Evolutionary conservation across 2,888 invertebrate genomes (phyloP).

Genomic region (Orchesella flavescens): DNA sequence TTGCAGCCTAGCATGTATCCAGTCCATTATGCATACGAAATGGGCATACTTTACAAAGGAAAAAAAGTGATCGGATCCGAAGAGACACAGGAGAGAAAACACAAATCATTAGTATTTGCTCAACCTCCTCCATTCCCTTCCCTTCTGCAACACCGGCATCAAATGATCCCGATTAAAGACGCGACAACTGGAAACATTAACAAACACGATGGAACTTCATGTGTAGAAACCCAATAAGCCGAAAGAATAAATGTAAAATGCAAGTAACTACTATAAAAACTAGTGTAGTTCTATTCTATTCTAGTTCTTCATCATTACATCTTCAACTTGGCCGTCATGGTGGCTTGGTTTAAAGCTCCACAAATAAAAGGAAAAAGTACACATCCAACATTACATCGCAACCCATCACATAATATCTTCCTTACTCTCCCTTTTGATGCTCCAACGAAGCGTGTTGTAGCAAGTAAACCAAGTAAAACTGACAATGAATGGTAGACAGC

Average conservation of each 20-base stretch:
- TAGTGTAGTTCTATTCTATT: conserved; percentile 7
- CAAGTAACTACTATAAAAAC: background rate
- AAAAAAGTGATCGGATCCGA: background rate
- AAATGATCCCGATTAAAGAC: conserved; percentile 45
- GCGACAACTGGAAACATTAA: conserved; percentile 51
- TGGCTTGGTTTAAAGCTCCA: background rate
- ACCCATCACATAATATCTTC: conserved; percentile 35
- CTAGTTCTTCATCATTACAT: conserved; percentile 19
- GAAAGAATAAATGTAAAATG: background rate
- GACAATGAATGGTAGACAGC: background rate
- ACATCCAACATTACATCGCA: no score
- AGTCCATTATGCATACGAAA: no score
- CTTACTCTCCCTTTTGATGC: conserved; percentile 16
- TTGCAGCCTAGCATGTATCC: no score
- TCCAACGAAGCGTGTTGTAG: conserved; percentile 25
- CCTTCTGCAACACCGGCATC: conserved; percentile 7
- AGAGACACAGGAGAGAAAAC: conserved; percentile 10
- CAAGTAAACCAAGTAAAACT: background rate
- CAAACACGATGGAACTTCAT: conserved; percentile 25
- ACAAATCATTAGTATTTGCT: conserved; percentile 45
- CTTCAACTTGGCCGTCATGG: conserved; percentile 28
- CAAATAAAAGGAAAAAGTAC: background rate
- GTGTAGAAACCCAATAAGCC: conserved; percentile 38
- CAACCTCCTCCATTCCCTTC: background rate
- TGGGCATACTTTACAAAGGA: conserved; percentile 3